These are phyloP conservation scores for Falco novaeseelandiae DNA, from an alignment of 2,797 vertebrate species.

Conservation along the genomic window DNA sequence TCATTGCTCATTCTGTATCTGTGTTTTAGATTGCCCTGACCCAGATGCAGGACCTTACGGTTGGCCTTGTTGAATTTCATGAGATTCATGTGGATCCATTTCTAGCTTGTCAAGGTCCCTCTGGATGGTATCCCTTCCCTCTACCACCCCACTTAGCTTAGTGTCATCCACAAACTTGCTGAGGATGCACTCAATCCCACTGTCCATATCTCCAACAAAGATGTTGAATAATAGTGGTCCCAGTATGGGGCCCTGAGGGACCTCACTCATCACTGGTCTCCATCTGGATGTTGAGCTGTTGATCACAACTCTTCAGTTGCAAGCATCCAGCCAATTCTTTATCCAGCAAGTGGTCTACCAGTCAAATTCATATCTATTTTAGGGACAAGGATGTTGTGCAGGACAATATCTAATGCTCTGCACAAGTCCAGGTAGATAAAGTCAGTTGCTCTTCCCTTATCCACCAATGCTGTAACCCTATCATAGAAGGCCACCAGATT, in stretches of 20 bases:
- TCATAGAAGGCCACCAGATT: not conserved
- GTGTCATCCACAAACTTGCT: not conserved
- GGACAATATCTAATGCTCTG: not conserved
- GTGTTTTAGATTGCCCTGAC: not conserved
- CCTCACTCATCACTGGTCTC: not conserved
- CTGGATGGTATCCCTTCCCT: not conserved
- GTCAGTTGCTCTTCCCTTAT: not conserved
- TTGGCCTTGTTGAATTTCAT: not conserved
- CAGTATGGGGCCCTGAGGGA: not conserved
- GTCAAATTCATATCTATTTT: not conserved
- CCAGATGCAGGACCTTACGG: not conserved
- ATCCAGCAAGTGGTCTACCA: not conserved
- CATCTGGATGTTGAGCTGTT: not conserved
- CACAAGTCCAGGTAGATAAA: not conserved
- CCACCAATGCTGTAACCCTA: not conserved
- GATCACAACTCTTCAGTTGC: not conserved
- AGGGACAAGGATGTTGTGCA: not conserved
- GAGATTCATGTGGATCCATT: not conserved
- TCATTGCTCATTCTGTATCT: not conserved
- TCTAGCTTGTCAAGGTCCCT: not conserved
- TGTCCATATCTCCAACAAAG: not conserved
- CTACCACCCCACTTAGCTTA: fast-evolving
- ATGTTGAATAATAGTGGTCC: not conserved
- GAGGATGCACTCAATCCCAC: fast-evolving
- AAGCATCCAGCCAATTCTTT: not conserved